phyloP scores from a whole-genome alignment of 2,113 vertebrate species.

The Cyanoderma ruficeps region DNA sequence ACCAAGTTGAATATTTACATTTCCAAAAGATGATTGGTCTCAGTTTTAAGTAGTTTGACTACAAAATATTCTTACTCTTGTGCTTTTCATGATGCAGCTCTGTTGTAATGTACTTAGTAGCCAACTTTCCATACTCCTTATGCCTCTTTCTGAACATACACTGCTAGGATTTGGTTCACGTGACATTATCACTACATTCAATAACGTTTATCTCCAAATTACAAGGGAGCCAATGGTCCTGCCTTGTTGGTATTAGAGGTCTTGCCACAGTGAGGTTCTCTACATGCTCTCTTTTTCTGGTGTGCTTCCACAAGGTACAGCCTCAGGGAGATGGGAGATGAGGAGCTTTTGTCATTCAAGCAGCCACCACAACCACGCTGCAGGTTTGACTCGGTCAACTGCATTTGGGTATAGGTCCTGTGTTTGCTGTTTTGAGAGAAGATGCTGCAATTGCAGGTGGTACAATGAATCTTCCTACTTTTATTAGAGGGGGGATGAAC shows the following conservation, averaged over 20 bases:
- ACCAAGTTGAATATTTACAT: conserved; percentile 53
- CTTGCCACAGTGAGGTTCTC: background rate
- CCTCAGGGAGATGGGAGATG: background rate
- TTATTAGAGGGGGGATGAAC: background rate
- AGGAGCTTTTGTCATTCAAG: background rate
- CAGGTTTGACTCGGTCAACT: background rate
- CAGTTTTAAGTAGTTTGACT: background rate
- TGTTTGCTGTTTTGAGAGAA: background rate
- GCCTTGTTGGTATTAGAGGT: background rate
- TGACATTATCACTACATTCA: background rate
- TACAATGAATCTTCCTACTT: background rate
- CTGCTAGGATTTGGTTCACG: background rate
- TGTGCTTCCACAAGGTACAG: background rate
- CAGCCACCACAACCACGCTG: fast-evolving
- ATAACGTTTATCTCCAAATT: background rate
- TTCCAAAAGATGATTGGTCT: conserved; percentile 23
- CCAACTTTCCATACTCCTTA: background rate
- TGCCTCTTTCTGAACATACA: background rate
- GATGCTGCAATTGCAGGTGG: background rate
- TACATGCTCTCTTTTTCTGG: background rate
- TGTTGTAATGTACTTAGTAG: background rate
- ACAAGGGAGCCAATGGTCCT: background rate
- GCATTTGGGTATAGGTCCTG: background rate
- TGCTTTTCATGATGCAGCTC: background rate
- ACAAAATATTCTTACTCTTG: background rate